A percentile compares a stretch with the other conserved stretches of the same genome.
These are phyloP conservation scores for Epiblema foenella DNA, from an alignment of 2,888 invertebrate genomes.

Conservation along the genomic window DNA sequence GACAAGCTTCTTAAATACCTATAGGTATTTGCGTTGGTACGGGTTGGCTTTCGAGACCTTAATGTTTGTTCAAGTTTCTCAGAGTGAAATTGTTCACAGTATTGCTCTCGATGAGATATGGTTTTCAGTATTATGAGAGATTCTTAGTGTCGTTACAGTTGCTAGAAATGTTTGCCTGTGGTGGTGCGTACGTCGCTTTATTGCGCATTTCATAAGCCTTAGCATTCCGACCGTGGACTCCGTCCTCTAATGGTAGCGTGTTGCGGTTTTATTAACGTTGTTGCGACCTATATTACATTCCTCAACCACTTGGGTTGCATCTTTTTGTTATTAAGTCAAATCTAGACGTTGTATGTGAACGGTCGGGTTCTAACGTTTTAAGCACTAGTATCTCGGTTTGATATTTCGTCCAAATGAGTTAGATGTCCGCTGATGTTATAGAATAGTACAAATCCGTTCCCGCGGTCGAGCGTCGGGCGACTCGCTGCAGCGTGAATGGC, in stretches of 20 bases:
- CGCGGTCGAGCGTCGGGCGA: slow-evolving; percentile 56
- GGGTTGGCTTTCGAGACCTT: not conserved
- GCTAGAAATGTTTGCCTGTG: slow-evolving; percentile 54
- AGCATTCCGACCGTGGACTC: slow-evolving; percentile 67
- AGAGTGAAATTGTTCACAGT: not conserved
- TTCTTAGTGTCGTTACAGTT: slow-evolving; percentile 50
- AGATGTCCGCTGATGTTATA: slow-evolving; percentile 7
- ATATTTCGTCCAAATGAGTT: not conserved
- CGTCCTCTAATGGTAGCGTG: slow-evolving; percentile 66
- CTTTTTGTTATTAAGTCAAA: slow-evolving; percentile 24
- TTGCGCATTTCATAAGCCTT: slow-evolving; percentile 68
- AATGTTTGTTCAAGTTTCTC: not conserved
- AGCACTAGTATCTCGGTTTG: not conserved
- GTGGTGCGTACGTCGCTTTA: slow-evolving; percentile 68
- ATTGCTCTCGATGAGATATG: slow-evolving; percentile 53
- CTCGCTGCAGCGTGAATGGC: slow-evolving; percentile 68
- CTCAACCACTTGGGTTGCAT: slow-evolving; percentile 58
- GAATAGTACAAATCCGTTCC: slow-evolving; percentile 50
- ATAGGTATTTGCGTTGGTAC: slow-evolving; percentile 50
- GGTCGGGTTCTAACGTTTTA: not conserved
- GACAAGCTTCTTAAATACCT: not conserved
- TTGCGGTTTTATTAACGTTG: slow-evolving; percentile 76
- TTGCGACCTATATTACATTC: slow-evolving; percentile 71
- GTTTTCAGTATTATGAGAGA: slow-evolving; percentile 54
- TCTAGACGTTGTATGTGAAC: not conserved